A percentile compares a stretch with the other conserved stretches of the same genome.
Evolutionary conservation across 2,797 vertebrate species (phyloP).

Genomic region (Hypotaenidia okinawae): DNA sequence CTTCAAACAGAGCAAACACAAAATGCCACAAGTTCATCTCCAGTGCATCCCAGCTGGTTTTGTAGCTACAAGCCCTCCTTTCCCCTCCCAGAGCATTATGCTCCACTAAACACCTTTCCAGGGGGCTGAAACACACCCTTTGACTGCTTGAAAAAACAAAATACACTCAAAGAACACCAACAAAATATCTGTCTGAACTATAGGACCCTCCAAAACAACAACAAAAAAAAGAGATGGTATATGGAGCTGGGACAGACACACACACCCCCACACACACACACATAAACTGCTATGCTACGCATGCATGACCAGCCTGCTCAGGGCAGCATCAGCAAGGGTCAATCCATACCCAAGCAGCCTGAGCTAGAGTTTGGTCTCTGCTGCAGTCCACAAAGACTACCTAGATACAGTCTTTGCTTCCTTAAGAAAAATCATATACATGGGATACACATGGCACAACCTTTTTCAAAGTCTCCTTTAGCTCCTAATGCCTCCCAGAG

Average conservation of each 20-base stretch:
- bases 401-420: background rate
- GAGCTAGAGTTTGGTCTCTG: background rate
- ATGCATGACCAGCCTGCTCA: background rate
- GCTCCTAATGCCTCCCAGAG: background rate
- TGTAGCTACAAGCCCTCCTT: rapidly evolving
- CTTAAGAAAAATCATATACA: background rate
- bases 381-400: background rate
- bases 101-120: background rate
- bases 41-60: background rate
- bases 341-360: background rate
- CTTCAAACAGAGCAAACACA: background rate
- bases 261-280: too few species aligned
- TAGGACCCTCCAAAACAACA: background rate
- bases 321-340: background rate
- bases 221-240: background rate
- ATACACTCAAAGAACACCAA: background rate
- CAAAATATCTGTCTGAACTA: background rate
- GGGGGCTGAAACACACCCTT: background rate
- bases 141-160: background rate
- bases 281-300: background rate
- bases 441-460: background rate
- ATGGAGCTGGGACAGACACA: background rate
- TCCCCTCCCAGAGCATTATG: background rate
- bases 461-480: background rate
- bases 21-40: background rate